phyloP scores from a whole-genome alignment of 2,888 invertebrate genomes.

The Ferdinandea cuprea region DNA sequence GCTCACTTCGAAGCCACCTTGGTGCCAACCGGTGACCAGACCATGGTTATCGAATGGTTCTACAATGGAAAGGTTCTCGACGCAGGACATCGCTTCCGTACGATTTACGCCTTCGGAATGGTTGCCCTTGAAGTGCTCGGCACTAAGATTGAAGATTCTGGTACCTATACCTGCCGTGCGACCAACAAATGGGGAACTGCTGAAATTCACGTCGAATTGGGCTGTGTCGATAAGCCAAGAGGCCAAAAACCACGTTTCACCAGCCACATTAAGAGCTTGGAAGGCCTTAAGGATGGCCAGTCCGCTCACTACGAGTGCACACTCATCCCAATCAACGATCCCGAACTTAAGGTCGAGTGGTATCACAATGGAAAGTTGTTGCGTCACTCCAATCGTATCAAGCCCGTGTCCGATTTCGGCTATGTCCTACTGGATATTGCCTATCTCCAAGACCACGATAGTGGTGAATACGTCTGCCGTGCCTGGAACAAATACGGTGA shows the following conservation, averaged over 20 bases:
- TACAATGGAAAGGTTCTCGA: slow-evolving; percentile 95
- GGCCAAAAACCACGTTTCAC: slow-evolving; percentile 95
- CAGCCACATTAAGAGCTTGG: slow-evolving; percentile 92
- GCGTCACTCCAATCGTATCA: slow-evolving; percentile 94
- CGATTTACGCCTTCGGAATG: slow-evolving; percentile 98
- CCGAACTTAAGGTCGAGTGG: slow-evolving; percentile 97
- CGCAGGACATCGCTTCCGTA: slow-evolving; percentile 94
- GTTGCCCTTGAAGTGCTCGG: slow-evolving; percentile 98
- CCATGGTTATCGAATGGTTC: slow-evolving; percentile 98
- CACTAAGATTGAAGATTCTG: slow-evolving; percentile 95
- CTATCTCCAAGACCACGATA: slow-evolving; percentile 96
- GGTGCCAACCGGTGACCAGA: slow-evolving; percentile 96
- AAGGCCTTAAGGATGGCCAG: slow-evolving; percentile 95
- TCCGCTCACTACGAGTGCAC: slow-evolving; percentile 98
- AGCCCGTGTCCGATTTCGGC: slow-evolving; percentile 97
- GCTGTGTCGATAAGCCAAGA: slow-evolving; percentile 92
- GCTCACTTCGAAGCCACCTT: slow-evolving; percentile 99
- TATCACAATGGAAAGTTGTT: slow-evolving; percentile 96
- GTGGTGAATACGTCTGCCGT: slow-evolving; percentile 96
- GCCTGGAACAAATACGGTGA: slow-evolving; percentile 96
- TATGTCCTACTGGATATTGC: slow-evolving; percentile 97
- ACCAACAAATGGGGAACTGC: slow-evolving; percentile 95
- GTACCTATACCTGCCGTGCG: slow-evolving; percentile 93
- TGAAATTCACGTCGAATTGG: slow-evolving; percentile 92
- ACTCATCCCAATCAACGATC: slow-evolving; percentile 96